Evolutionary conservation across 2,888 invertebrate genomes (phyloP), one percentile per base, ranked within the genome.

Genomic region (Pristionchus fissidentatus): DNA sequence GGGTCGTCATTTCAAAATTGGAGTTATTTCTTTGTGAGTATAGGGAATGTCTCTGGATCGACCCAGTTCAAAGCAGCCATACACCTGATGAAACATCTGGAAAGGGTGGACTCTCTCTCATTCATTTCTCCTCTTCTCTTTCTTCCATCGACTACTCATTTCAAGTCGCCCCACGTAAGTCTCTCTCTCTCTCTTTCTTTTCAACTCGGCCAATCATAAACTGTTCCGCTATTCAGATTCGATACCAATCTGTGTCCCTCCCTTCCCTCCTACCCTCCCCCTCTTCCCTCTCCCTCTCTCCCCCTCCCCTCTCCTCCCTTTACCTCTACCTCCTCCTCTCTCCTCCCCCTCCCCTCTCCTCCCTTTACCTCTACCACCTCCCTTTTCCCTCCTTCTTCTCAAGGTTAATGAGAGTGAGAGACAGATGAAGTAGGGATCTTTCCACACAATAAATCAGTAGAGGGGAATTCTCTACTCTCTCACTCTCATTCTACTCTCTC

Each of bases 291-390:
- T 66, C 66, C 78, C 66, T 55, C 32, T 19, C 38, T 49, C 60
- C 13, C 78, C 70, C 75, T 80, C 83, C 80, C 83, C 83, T 85
- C 83, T 73, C 60, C 82, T 52, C 46, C 66, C 82, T 79, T 83
- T 83, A 84, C 57, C 57, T 38, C 38, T 22, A 38, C 66, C 38
- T n/a, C n/a, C 66, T 84, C 84, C 82, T 62, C 46, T 70, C 46
- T 66, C 79, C 70, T 49, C 66, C 82, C 78, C n/a, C 55, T 77
- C 43, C 60, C 78, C 83, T 78, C 66, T 66, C 66, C 78, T 52
- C 43, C 32, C n/a, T 79, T 83, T 83, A 84, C 57, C 57, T 38
- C 38, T 22, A 38, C 66, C 38, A n/a, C n/a, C 66, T 84, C 84
- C 82, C 70, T 38, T 70, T 55, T 66, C 79, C 70, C 62, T 78